These are phyloP conservation scores for Antechinus stuartii DNA, from an alignment of 2,113 vertebrate species.

Conservation along the genomic window DNA sequence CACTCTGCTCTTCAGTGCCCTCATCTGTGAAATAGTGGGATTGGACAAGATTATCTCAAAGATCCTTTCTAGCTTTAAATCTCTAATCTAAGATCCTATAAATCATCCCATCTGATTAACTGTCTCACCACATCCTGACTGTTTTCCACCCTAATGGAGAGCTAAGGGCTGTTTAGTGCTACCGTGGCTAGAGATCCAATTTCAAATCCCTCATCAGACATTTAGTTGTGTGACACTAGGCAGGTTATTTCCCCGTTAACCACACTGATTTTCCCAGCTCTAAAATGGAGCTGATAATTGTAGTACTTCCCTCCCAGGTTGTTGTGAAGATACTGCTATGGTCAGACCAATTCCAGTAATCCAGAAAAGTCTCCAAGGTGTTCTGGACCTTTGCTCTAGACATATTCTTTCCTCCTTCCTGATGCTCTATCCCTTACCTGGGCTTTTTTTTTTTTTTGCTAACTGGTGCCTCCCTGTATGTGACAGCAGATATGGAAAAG, in stretches of 20 bases:
- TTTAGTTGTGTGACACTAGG: neutral
- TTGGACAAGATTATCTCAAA: neutral
- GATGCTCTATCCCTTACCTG: neutral
- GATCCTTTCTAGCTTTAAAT: neutral
- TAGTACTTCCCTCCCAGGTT: neutral
- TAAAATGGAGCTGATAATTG: neutral
- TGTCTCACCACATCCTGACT: neutral
- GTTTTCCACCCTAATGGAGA: neutral
- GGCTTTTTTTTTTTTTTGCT: neutral
- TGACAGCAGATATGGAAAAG: neutral
- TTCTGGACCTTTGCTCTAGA: neutral
- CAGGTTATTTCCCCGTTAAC: neutral
- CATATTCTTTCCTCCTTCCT: neutral
- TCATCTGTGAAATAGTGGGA: slow-evolving; percentile 2
- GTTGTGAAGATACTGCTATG: neutral
- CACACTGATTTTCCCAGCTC: neutral
- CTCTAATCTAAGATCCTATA: neutral
- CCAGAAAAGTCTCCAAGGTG: neutral
- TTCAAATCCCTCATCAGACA: neutral
- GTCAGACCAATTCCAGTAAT: neutral
- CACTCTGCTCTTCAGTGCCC: neutral
- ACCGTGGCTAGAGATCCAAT: neutral
- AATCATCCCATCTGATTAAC: neutral
- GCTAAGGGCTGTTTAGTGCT: neutral
- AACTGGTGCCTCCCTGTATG: neutral